Evolutionary conservation across 2,888 invertebrate species (phyloP), one percentile per base, ranked within the genome.

Genomic region (Notodonta ziczac): DNA sequence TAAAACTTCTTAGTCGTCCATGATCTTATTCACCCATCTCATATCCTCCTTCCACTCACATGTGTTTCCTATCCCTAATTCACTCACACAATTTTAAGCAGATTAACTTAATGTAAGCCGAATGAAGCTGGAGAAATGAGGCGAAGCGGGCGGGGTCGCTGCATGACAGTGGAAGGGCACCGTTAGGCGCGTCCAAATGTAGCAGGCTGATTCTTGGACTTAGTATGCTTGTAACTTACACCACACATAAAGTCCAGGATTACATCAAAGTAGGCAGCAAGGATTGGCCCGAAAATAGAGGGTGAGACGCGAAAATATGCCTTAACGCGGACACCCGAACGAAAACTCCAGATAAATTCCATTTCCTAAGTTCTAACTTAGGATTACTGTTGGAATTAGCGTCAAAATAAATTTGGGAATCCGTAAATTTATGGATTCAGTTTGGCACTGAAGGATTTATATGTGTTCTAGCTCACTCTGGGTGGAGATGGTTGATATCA

Each of bases 251-350:
- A 61, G 68, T 72, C 66, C 72, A 68, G 78, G 80, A 80, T 82
- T 80, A 80, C 76, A 60, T 58, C 52, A 40, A 61, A 80, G 77
- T 73, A 70, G 74, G 16, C 53, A 46, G 66, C 61, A 58, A 39
- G 76, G 73, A 79, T 78, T 72, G 74, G 72, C 72, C 69, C 74
- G 74, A 78, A 79, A 78, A 79, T 79, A 77, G 77, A 61, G 66
- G 66, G 57, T 70, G 74, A 75, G 73, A 32, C 52, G 32, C 39
- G 54, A 35, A 54, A 54, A 39, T 39, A 39, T 39, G 39, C 54
- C 32, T 52, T 10, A 6, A 52, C 52, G 52, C 52, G 7, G 4
- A 44, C n/a, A 51, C 24, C 9, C 52, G 13, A 32, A 52, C 44
- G 54, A 57, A 59, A 53, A 55, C 57, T 53, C 44, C 16, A 61